These are phyloP conservation scores for Listronotus bonariensis DNA, from an alignment of 1,140 invertebrate genomes.

Conservation along the genomic window DNA sequence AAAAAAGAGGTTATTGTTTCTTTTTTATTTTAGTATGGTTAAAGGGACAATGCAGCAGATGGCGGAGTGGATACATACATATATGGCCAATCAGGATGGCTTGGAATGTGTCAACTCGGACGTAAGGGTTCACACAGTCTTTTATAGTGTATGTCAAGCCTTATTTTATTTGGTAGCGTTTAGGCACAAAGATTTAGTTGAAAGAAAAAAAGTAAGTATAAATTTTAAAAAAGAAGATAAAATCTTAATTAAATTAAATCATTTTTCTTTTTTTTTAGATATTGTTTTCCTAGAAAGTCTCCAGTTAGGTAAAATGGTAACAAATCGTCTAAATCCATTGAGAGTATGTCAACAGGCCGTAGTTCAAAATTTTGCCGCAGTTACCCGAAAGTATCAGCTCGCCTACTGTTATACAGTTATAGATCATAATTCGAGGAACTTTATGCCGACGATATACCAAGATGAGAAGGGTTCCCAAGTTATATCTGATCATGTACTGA, in stretches of 20 bases:
- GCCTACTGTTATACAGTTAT: constrained; percentile 91
- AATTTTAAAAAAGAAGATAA: neutral
- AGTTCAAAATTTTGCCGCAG: constrained; percentile 80
- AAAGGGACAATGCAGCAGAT: constrained; percentile 68
- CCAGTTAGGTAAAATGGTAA: constrained; percentile 82
- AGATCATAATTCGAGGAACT: constrained; percentile 77
- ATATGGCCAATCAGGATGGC: constrained; percentile 68
- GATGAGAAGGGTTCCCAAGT: constrained; percentile 54
- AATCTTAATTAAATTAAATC: neutral
- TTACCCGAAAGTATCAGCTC: constrained; percentile 85
- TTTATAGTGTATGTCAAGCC: constrained; percentile 88
- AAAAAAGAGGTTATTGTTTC: neutral
- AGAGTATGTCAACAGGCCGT: constrained; percentile 76
- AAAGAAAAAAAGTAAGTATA: constrained; percentile 71
- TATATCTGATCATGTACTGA: constrained; percentile 59
- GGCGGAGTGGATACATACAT: constrained; percentile 73
- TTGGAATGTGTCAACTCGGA: constrained; percentile 59
- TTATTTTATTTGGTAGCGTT: constrained; percentile 91
- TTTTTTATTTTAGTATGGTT: constrained; percentile 62
- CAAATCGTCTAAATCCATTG: constrained; percentile 84
- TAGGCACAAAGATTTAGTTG: constrained; percentile 80
- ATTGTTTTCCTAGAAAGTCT: constrained; percentile 77
- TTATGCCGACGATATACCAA: constrained; percentile 63
- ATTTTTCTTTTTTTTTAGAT: constrained; percentile 63
- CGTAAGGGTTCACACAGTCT: constrained; percentile 75